Conservation (phyloP, 2,888 invertebrate genomes). For the Arrhopalites spinosus region DNA sequence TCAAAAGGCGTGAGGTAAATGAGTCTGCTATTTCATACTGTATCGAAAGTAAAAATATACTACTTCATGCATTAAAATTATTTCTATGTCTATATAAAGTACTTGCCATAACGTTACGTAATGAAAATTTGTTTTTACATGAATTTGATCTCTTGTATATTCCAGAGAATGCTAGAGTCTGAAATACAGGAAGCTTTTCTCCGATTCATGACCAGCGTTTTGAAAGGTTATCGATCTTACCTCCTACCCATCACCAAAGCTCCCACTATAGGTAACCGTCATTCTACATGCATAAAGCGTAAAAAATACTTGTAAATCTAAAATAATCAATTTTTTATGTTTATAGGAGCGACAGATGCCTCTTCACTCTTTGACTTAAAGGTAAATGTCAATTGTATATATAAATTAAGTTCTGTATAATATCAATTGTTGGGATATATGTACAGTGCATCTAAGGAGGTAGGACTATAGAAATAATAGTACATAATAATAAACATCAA, state of each 20-base stretch:
- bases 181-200: constrained; percentile 97
- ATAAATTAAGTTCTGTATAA: not conserved
- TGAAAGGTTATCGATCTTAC: constrained; percentile 86
- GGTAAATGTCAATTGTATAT: constrained; percentile 49
- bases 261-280: too few species aligned
- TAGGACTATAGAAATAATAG: too few species aligned
- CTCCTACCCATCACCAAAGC: constrained; percentile 91
- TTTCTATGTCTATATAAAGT: too few species aligned
- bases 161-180: constrained; percentile 81
- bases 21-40: not conserved
- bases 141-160: constrained; percentile 48
- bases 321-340: too few species aligned
- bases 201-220: constrained; percentile 88
- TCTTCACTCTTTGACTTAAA: constrained; percentile 92
- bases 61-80: too few species aligned
- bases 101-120: not conserved
- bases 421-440: not conserved
- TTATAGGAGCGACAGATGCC: constrained; percentile 93
- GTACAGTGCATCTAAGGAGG: too few species aligned
- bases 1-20: constrained; percentile 75
- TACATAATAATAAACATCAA: not conserved
- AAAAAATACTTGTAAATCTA: too few species aligned
- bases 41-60: not conserved
- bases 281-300: too few species aligned
- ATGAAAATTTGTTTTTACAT: not conserved